A percentile compares a stretch with the other conserved stretches of the same genome.
Conservation (phyloP, 2,888 invertebrate species). For the Atrina japonica region DNA sequence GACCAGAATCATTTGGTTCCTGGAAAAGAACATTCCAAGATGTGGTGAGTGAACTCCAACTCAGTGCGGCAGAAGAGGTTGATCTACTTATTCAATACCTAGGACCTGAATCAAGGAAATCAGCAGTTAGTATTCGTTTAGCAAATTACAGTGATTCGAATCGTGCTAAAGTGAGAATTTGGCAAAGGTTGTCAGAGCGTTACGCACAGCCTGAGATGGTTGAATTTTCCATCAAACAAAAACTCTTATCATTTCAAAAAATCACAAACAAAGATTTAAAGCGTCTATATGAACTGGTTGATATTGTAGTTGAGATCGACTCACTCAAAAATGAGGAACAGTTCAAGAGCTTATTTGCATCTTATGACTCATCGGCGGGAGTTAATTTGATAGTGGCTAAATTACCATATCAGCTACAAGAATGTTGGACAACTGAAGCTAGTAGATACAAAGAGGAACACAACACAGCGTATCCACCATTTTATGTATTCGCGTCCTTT, state of each 20-base stretch:
- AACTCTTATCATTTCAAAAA: conserved; percentile 5
- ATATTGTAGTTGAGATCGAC: conserved; percentile 4
- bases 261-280: conserved; percentile 20
- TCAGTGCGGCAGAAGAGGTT: conserved; percentile 22
- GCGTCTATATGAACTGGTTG: conserved; percentile 4
- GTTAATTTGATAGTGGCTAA: conserved; percentile 11
- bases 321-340: too few relatives aligned
- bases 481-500: too few relatives aligned
- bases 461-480: too few relatives aligned
- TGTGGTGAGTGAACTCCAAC: conserved; percentile 13
- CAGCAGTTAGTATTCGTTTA: too few relatives aligned
- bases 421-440: too few relatives aligned
- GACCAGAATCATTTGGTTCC: background rate
- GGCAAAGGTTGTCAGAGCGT: conserved; percentile 14
- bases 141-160: conserved; percentile 18
- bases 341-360: too few relatives aligned
- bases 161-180: conserved; percentile 16
- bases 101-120: too few relatives aligned
- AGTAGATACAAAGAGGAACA: too few relatives aligned
- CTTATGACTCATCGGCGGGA: conserved; percentile 17
- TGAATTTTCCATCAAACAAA: conserved; percentile 24
- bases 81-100: too few relatives aligned
- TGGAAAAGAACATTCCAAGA: too few relatives aligned
- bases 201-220: conserved; percentile 17
- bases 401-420: too few relatives aligned